Percentiles rank a stretch among this genome's conserved stretches.
Evolutionary conservation across 2,888 invertebrate genomes (phyloP).

Genomic region (Drosophila hamatofila): DNA sequence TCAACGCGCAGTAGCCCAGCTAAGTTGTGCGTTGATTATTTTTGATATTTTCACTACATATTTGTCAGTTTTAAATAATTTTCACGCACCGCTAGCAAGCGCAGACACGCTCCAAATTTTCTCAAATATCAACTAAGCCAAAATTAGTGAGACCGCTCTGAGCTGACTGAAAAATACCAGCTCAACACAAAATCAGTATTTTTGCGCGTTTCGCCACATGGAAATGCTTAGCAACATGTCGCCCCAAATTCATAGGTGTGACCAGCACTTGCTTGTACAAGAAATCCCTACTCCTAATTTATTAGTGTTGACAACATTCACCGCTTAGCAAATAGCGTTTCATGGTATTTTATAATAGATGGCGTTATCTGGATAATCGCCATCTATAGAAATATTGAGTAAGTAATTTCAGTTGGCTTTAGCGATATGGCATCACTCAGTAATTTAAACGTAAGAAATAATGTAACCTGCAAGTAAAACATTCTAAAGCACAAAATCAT

Average conservation of each 20-base stretch:
- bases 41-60: slow-evolving; percentile 53
- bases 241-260: slow-evolving; percentile 2
- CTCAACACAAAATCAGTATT: slow-evolving; percentile 23
- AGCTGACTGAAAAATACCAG: slow-evolving; percentile 5
- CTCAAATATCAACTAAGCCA: slow-evolving; percentile 59
- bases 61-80: slow-evolving; percentile 46
- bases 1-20: slow-evolving; percentile 29
- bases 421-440: background rate
- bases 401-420: background rate
- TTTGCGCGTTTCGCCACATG: slow-evolving; percentile 16
- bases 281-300: background rate
- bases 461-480: too few species aligned
- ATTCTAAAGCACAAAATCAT: background rate
- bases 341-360: slow-evolving; percentile 3
- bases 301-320: background rate
- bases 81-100: slow-evolving; percentile 51
- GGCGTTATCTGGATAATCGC: background rate
- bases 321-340: background rate
- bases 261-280: background rate
- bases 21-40: slow-evolving; percentile 32
- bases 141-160: slow-evolving; percentile 29
- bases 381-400: slow-evolving; percentile 5
- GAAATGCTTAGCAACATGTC: slow-evolving; percentile 17
- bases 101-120: slow-evolving; percentile 52
- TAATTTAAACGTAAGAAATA: background rate